Evolutionary conservation across 2,797 vertebrate genomes (phyloP).

Genomic region (Melanotaenia maccullochi): DNA sequence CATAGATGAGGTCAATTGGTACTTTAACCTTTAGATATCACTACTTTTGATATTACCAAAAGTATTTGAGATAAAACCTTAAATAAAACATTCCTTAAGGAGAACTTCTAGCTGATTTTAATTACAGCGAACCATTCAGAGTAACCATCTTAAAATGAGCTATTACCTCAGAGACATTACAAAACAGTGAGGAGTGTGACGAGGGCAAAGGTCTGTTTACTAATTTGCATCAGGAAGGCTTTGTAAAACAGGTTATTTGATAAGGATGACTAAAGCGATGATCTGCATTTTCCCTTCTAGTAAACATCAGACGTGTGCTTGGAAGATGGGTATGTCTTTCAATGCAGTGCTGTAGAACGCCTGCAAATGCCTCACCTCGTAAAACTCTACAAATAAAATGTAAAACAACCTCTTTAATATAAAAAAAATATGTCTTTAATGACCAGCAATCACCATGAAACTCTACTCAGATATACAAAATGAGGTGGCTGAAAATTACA

Average conservation of each 20-base stretch:
- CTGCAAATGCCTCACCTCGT: neutral
- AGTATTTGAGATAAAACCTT: neutral
- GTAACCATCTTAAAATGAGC: neutral
- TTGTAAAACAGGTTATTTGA: slow-evolving; percentile 21
- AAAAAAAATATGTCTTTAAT: neutral
- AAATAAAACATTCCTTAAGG: neutral
- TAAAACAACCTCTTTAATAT: neutral
- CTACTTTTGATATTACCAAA: neutral
- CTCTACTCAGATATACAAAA: neutral
- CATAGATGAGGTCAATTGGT: neutral
- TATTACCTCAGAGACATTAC: rapidly evolving
- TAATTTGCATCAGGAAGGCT: slow-evolving; percentile 22
- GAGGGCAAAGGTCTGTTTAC: slow-evolving; percentile 54
- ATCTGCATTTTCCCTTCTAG: neutral
- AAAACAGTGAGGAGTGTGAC: slow-evolving; percentile 7
- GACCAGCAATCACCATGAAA: neutral
- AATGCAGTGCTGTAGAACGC: neutral
- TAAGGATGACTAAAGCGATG: slow-evolving; percentile 1
- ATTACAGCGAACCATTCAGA: neutral
- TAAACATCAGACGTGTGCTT: neutral
- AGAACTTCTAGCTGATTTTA: neutral
- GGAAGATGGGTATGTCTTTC: neutral
- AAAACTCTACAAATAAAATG: neutral
- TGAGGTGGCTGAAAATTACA: too few species aligned
- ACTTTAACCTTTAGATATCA: neutral